Percentiles rank a stretch among this genome's conserved stretches.
phyloP scores from a whole-genome alignment of 2,888 invertebrate genomes.

The Cheilosia vulpina region DNA sequence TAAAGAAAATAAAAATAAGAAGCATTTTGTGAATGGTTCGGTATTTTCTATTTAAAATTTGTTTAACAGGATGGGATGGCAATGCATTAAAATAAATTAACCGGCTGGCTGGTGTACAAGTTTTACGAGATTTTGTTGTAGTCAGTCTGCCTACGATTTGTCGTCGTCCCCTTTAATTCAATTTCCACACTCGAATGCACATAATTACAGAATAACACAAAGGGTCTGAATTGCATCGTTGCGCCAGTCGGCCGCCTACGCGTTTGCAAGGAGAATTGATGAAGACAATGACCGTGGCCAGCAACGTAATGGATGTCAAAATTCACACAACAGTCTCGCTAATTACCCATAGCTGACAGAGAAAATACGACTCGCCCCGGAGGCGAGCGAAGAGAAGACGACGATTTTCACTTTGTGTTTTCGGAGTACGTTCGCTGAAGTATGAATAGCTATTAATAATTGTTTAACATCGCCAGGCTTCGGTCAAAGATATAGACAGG shows the following conservation, averaged over 20 bases:
- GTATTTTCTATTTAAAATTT: constrained; percentile 14
- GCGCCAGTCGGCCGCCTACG: constrained; percentile 36
- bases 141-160: constrained; percentile 18
- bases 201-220: constrained; percentile 60
- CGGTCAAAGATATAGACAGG: neutral
- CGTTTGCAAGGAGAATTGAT: constrained; percentile 17
- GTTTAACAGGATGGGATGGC: constrained; percentile 26
- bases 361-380: constrained; percentile 27
- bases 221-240: constrained; percentile 17
- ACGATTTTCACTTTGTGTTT: neutral
- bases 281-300: constrained; percentile 53
- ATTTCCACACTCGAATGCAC: constrained; percentile 65
- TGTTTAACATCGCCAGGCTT: constrained; percentile 13
- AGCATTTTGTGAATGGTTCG: constrained; percentile 3
- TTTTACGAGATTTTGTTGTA: constrained; percentile 18
- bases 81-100: constrained; percentile 37
- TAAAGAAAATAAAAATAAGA: constrained; percentile 15
- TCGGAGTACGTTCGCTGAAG: neutral
- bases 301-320: constrained; percentile 34
- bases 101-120: neutral
- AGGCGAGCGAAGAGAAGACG: constrained; percentile 1
- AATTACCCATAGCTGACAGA: constrained; percentile 41
- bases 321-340: constrained; percentile 51
- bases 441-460: constrained; percentile 26
- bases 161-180: constrained; percentile 56